Evolutionary conservation across 2,113 vertebrate genomes (phyloP), one percentile per base, ranked within the genome.

Genomic region (Cheilinus undulatus): DNA sequence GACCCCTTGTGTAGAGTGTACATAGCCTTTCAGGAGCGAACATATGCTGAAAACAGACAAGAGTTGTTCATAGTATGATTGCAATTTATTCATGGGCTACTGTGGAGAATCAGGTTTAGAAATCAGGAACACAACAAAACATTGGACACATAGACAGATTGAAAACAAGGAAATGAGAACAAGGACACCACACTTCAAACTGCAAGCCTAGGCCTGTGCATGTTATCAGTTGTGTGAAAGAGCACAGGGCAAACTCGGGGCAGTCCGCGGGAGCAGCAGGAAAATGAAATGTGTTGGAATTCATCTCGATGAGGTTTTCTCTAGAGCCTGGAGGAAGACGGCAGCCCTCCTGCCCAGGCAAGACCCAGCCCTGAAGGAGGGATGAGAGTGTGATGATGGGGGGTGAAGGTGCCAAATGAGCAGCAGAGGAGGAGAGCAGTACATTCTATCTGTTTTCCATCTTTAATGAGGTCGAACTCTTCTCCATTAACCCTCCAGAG

Each of bases 231-330:
- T 45, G 63, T 70, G 40, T 53, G 54, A 70, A 61, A 54, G 48
- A 50, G 50, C 30, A 65, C 49, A 51, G 32, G 43, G 58, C 17
- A 56, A 71, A 72, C 46, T 26, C 20, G 43, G 68, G 54, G 59
- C 43, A 19, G 57, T 73, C 60, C 52, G 54, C 49, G 38, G 28
- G 59, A 83, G 51, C 59, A 52, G 48, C 30, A 27, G 45, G 61
- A 57, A 84, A 83, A 81, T 68, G 59, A 76, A 74, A 74, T 67
- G 64, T 73, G 72, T 69, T 75, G 63, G 61, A 82, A 87, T 73
- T 71, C 49, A 65, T 13, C 51, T 64, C 42, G 3, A 58, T 32
- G 3, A 75, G 72, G 49, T 48, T 79, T 82, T 48, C 68, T 69
- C 76, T 28, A 48, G 67, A 86, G 69, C 43, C 67, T 58, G 64